Percentiles rank a stretch among this genome's conserved stretches.
phyloP scores from a whole-genome alignment of 1,140 invertebrate species.

The Trypoxylus dichotomus region DNA sequence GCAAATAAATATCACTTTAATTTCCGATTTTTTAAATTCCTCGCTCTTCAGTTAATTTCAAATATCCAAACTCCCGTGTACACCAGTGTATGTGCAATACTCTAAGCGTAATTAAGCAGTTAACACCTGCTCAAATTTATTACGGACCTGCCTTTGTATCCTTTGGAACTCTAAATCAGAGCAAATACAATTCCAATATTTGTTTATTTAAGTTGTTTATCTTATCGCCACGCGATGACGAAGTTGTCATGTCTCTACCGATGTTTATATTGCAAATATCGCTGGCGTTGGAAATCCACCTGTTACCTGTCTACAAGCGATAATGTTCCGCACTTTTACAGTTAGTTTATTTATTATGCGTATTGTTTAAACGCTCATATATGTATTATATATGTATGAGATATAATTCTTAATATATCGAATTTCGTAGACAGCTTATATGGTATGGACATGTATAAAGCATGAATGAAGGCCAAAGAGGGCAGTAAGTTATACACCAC shows the following conservation, averaged over 20 bases:
- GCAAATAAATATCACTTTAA: no score
- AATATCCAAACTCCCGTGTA: no score
- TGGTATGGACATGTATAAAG: neutral
- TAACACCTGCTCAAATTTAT: no score
- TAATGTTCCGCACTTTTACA: neutral
- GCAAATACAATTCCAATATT: constrained; percentile 6
- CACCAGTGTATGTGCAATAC: no score
- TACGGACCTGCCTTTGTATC: neutral
- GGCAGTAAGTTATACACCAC: no score
- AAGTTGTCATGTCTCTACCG: neutral
- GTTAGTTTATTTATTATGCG: no score
- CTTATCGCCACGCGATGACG: neutral
- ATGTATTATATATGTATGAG: neutral
- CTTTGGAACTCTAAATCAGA: neutral
- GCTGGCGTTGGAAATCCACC: neutral
- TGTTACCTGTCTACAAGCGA: neutral
- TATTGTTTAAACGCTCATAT: neutral
- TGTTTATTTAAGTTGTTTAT: constrained; percentile 20
- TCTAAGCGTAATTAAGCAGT: no score
- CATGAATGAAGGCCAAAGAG: neutral
- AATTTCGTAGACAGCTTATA: neutral
- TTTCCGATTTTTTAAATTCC: no score
- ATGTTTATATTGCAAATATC: neutral
- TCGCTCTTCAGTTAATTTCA: no score
- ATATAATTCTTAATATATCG: neutral